Evolutionary conservation across 2,888 invertebrate species (phyloP).

Genomic region (Pristionchus entomophagus): DNA sequence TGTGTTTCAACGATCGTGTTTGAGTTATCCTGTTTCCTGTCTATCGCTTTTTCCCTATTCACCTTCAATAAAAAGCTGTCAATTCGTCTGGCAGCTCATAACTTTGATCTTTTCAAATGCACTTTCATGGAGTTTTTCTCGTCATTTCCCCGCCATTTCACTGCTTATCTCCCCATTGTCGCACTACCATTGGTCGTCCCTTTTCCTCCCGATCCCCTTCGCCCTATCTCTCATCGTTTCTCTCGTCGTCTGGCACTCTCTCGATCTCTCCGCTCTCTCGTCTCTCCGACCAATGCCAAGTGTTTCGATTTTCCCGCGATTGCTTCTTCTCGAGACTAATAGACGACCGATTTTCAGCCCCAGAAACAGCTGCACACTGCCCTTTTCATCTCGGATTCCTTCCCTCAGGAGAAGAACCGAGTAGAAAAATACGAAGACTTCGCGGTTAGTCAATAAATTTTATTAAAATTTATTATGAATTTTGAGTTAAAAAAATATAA

Average conservation of each 20-base stretch:
- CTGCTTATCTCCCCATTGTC: constrained; percentile 38
- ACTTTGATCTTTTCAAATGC: not conserved
- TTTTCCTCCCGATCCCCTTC: not conserved
- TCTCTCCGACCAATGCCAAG: not conserved
- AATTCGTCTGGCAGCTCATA: not conserved
- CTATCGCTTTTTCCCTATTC: not conserved
- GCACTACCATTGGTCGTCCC: constrained; percentile 12
- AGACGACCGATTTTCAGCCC: constrained; percentile 1
- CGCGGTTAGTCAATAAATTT: not conserved
- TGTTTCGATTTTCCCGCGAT: constrained; percentile 43
- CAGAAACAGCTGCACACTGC: constrained; percentile 14
- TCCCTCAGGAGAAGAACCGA: not conserved
- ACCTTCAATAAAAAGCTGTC: not conserved
- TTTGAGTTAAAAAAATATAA: not conserved
- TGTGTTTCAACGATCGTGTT: not conserved
- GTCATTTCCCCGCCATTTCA: not conserved
- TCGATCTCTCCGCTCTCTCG: constrained; percentile 19
- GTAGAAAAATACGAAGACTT: not conserved
- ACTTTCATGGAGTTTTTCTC: constrained; percentile 10
- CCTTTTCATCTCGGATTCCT: constrained; percentile 16
- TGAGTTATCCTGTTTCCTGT: not conserved
- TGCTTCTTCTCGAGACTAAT: constrained; percentile 26
- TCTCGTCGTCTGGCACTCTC: constrained; percentile 24
- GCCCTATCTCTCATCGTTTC: not conserved
- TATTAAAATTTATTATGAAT: not conserved